Percentiles rank a stretch among this genome's conserved stretches.
Conservation (phyloP, 2,797 vertebrate species). For the Gobio occitaniae region DNA sequence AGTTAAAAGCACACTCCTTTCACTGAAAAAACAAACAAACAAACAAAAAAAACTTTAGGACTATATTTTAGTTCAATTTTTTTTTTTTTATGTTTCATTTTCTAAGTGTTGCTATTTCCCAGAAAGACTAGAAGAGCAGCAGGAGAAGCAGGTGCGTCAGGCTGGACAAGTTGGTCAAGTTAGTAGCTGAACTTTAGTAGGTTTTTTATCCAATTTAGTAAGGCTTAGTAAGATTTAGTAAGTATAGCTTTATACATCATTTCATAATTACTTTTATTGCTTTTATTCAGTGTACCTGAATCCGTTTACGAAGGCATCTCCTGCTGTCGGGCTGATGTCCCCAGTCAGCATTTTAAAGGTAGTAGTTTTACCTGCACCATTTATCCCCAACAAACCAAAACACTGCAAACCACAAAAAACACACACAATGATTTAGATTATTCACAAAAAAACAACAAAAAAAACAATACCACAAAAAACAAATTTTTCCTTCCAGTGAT, state of each 20-base stretch:
- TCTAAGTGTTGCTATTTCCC: not conserved
- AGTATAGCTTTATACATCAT: not conserved
- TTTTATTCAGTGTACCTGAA: conserved; percentile 81
- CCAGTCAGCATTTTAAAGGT: conserved; percentile 99
- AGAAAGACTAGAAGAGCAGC: conserved; percentile 52
- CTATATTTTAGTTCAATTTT: too few relatives aligned
- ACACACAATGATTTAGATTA: conserved; percentile 21
- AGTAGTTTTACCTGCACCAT: conserved; percentile 97
- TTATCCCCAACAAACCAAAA: conserved; percentile 96
- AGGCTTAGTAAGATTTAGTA: not conserved
- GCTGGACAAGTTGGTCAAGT: too few relatives aligned
- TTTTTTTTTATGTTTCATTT: too few relatives aligned
- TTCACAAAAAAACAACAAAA: not conserved
- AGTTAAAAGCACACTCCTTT: not conserved
- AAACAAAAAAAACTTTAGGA: too few relatives aligned
- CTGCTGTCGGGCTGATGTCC: conserved; percentile 90
- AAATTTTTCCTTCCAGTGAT: not conserved
- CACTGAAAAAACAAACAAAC: not conserved
- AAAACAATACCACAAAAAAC: not conserved
- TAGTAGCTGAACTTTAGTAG: not conserved
- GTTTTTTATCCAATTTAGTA: not conserved
- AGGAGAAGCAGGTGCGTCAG: too few relatives aligned
- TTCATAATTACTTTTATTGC: not conserved
- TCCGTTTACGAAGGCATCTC: conserved; percentile 95
- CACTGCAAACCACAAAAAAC: conserved; percentile 77